Evolutionary conservation across 2,888 invertebrate species (phyloP), one percentile per base, ranked within the genome.

Genomic region (Netelia melanura): DNA sequence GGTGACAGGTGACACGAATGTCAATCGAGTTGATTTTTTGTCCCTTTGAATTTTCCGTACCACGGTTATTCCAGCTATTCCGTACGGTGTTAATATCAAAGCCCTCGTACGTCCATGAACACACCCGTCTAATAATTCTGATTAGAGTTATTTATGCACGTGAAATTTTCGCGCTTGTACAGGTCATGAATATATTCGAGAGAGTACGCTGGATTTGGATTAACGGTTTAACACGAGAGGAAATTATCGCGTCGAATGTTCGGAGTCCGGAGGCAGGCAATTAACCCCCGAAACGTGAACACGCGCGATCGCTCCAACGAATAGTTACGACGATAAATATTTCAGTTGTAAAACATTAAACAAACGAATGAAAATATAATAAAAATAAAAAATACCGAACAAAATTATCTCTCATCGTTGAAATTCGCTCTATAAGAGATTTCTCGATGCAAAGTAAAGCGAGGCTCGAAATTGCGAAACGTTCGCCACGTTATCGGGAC

Each of bases 1-100:
- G 80, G 67, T 85, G 84, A 86, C 83, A 81, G 78, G 81, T 56
- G 65, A 84, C 85, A 88, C 87, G 88, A 86, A 86, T 72, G 56
- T 81, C 77, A 30, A 44, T 43, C 84, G 64, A 79, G 81, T 85
- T 61, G 44, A 56, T 84, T 72, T 44, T 74, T 81, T 79, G 82
- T 77, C 21, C 64, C 43, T 11, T 38, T 70, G 48, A 43, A 78
- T 77, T 81, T 58, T 62, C 62, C 56, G 54, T 71, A 23, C 30
- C 44, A n/a, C 48, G 23, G 8, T 17, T 25, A 43, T 64, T 48
- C 62, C 64, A 48, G 23, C 14, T 2, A 14, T 9, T n/a, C 56
- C 2, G 0, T 56, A 17, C 9, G 11, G 56, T 56, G 17, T n/a
- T 48, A 14, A n/a, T 56, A n/a, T 56, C 56, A 21, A 38, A 38